Base-by-base conservation (phyloP, 2,113 vertebrate genomes). In the Ginglymostoma cirratum region DNA sequence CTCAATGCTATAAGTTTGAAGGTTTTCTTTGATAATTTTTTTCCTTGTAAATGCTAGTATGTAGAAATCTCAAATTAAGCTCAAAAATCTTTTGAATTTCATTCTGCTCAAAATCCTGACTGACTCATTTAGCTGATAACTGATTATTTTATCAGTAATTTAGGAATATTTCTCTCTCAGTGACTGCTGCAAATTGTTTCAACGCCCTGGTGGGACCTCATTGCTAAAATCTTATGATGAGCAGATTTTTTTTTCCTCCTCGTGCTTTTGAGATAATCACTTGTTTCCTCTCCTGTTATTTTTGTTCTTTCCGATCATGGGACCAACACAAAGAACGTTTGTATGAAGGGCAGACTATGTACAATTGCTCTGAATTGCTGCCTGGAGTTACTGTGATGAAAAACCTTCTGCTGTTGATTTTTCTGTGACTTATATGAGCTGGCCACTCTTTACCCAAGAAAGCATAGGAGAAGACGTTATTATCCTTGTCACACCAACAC, bases 291-390 rank as follows among this genome's bases (percentile, higher is more conserved):
- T 23, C 34, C 34, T 66, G 55, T 93, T 93, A 93, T 93, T 93
- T 93, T n/a, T 93, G 89, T 93, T 66, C 89, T 93, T 89, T 93
- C 89, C n/a, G 5, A 93, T 93, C 89, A 93, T 67, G 89, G 19
- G 61, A 93, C 38, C 61, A 23, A 17, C 15, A 93, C 89, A 93
- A 93, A 27, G 61, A 38, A 21, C 89, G 34, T 67, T 38, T 93
- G 61, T 93, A 93, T 66, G 38, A 48, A 66, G 61, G n/a, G 38
- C 61, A n/a, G 34, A 2, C 89, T n/a, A 21, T 66, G n/a, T 92
- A n/a, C 55, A 66, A 66, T 92, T 92, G 89, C 34, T 38, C n/a
- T 66, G 17, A 93, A 93, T 66, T 38, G 61, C 55, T 66, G 61
- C 89, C 21, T 93, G 89, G 61, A 42, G 34, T 93, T 34, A 93